Conservation (phyloP, 2,888 invertebrate species). For the Euclidia mi region DNA sequence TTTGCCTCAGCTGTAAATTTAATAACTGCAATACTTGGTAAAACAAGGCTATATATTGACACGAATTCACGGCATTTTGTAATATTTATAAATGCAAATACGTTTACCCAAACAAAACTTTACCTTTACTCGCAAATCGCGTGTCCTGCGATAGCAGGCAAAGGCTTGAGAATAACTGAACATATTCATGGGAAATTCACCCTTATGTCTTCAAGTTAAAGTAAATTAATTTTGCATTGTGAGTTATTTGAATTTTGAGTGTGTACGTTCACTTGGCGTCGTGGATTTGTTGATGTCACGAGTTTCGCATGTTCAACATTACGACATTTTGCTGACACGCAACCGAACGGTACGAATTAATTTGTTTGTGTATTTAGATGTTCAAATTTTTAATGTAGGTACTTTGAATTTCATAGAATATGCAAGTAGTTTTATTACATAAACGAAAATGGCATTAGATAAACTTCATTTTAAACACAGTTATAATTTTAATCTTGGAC, state of each 20-base stretch:
- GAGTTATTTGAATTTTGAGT: conserved; percentile 28
- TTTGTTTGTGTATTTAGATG: conserved; percentile 5
- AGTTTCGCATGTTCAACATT: conserved; percentile 20
- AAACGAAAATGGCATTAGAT: not conserved
- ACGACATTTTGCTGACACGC: conserved; percentile 29
- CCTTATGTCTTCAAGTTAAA: conserved; percentile 20
- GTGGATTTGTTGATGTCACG: conserved; percentile 28
- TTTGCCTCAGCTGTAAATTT: no score
- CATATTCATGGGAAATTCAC: conserved; percentile 21
- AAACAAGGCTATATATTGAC: conserved; percentile 7
- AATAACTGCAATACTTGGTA: not conserved
- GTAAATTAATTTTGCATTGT: conserved; percentile 33
- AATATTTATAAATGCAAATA: conserved; percentile 44
- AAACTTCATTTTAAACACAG: not conserved
- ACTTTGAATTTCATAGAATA: not conserved
- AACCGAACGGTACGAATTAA: not conserved
- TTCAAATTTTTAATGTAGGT: conserved; percentile 2
- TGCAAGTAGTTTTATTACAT: not conserved
- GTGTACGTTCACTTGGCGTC: conserved; percentile 24
- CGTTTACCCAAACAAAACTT: conserved; percentile 41
- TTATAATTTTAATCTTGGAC: not conserved
- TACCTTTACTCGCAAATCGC: conserved; percentile 61
- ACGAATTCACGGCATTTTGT: conserved; percentile 11
- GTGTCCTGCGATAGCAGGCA: conserved; percentile 54
- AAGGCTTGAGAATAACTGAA: conserved; percentile 13